These are phyloP conservation scores for Metacarcinus magister DNA, from an alignment of 2,888 invertebrate species.

Conservation along the genomic window DNA sequence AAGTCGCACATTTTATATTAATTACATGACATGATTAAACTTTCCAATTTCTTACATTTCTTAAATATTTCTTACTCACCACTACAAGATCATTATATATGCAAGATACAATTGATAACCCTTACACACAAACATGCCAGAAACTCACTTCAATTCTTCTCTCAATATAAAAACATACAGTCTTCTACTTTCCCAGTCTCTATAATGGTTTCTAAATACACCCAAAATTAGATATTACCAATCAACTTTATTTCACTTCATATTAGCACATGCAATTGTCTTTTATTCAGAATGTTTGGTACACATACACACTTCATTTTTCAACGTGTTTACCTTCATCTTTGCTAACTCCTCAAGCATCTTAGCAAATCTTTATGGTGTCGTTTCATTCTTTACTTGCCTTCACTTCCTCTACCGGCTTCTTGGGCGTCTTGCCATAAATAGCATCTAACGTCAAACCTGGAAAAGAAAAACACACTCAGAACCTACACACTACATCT, in stretches of 20 bases:
- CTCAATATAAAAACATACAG: not conserved
- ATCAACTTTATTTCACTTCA: not conserved
- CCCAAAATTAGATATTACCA: not conserved
- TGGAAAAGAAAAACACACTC: not conserved
- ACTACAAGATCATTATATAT: not conserved
- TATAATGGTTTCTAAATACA: not conserved
- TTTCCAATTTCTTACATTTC: not conserved
- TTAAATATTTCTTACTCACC: not conserved
- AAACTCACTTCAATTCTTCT: not conserved
- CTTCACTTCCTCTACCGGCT: constrained; percentile 65
- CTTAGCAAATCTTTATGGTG: not conserved
- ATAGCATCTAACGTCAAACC: constrained; percentile 79
- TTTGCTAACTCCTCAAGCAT: not conserved
- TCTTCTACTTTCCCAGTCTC: not conserved
- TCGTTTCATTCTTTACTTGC: constrained; percentile 72
- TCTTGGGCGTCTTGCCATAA: constrained; percentile 76
- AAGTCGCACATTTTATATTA: not conserved
- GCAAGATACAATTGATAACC: not conserved
- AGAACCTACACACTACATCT: not conserved
- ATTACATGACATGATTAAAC: not conserved
- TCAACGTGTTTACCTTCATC: not conserved
- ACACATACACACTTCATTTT: not conserved
- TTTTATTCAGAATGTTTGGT: not conserved
- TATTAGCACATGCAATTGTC: not conserved
- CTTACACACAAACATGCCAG: not conserved